Percentiles rank a stretch among this genome's conserved stretches.
These are phyloP conservation scores for Nannospalax galili DNA, from an alignment of 2,113 vertebrate genomes.

Conservation along the genomic window DNA sequence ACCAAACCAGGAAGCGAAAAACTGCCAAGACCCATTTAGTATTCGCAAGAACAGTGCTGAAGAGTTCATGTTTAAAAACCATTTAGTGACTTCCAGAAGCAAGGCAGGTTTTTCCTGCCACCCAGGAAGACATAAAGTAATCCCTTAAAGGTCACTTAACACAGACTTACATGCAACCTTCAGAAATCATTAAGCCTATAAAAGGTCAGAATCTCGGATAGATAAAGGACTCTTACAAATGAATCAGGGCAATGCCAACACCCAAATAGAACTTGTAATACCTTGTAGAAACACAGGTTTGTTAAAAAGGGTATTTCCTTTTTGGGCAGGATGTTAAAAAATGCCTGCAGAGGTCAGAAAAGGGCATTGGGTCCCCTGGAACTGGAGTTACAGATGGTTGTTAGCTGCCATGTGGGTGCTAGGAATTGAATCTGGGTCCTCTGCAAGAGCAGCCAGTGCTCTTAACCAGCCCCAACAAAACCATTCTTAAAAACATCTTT, in stretches of 20 bases:
- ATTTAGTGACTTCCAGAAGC: conserved; percentile 52
- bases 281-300: not conserved
- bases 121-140: conserved; percentile 35
- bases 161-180: conserved; percentile 20
- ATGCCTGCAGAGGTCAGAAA: too few species aligned
- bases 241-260: not conserved
- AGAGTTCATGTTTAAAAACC: conserved; percentile 48
- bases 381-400: too few species aligned
- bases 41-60: not conserved
- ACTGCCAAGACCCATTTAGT: not conserved
- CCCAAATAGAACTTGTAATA: not conserved
- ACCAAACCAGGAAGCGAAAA: conserved; percentile 10
- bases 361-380: too few species aligned
- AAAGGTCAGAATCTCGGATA: not conserved
- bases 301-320: not conserved
- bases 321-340: too few species aligned
- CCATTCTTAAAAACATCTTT: conserved; percentile 11
- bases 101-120: not conserved
- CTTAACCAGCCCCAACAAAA: not conserved
- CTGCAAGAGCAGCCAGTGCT: too few species aligned
- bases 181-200: conserved; percentile 32
- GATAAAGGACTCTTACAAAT: conserved; percentile 24
- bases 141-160: conserved; percentile 47
- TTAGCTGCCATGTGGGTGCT: too few species aligned
- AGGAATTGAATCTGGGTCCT: too few species aligned